These are phyloP conservation scores for Nomada fucata DNA, from an alignment of 2,888 invertebrate genomes.

Conservation along the genomic window DNA sequence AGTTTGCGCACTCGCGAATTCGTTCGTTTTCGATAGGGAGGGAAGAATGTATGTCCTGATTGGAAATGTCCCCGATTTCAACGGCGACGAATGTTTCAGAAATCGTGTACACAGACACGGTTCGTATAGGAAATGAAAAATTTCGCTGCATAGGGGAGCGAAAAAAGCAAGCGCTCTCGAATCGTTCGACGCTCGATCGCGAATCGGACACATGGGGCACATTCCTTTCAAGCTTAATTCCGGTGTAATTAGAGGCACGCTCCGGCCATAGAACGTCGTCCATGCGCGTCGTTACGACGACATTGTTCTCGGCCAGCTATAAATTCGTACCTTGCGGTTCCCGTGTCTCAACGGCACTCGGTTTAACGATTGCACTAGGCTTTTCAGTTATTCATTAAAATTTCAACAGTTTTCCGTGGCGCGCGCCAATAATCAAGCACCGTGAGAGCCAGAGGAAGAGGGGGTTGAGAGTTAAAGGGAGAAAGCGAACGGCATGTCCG, in stretches of 20 bases:
- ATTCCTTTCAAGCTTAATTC: constrained; percentile 71
- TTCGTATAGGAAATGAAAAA: not conserved
- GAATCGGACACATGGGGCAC: constrained; percentile 59
- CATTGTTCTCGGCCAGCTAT: constrained; percentile 65
- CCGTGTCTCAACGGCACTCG: constrained; percentile 36
- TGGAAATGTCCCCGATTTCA: not conserved
- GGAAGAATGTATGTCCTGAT: not conserved
- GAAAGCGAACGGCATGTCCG: not conserved
- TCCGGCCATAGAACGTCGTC: constrained; percentile 48
- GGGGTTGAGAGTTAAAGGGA: no score
- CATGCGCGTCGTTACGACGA: constrained; percentile 65
- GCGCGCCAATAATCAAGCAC: constrained; percentile 28
- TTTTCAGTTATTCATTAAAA: constrained; percentile 61
- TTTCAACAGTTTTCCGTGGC: constrained; percentile 48
- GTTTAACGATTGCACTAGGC: constrained; percentile 59
- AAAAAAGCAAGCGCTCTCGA: constrained; percentile 3
- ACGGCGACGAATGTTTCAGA: not conserved
- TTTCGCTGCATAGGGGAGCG: not conserved
- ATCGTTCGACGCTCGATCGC: constrained; percentile 40
- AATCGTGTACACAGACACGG: not conserved
- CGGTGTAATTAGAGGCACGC: constrained; percentile 69
- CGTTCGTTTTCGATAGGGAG: not conserved
- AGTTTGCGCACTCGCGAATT: not conserved
- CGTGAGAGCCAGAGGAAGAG: not conserved
- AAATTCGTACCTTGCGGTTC: constrained; percentile 63